These are phyloP conservation scores for Deilephila porcellus DNA, from an alignment of 2,888 invertebrate genomes.

Conservation along the genomic window DNA sequence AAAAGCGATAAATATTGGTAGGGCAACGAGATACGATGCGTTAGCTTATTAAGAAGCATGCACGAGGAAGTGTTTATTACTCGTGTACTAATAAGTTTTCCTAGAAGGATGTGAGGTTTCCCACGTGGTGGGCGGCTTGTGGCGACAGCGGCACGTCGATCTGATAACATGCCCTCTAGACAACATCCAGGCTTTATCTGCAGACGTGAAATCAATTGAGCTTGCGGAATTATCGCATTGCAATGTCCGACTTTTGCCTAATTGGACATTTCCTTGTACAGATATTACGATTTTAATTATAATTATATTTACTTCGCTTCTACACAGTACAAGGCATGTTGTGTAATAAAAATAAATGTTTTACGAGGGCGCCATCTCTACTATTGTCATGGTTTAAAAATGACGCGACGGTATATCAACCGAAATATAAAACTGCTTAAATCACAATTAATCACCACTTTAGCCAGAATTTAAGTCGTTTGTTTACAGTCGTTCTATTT, in stretches of 20 bases:
- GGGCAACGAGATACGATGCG: neutral
- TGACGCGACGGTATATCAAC: slow-evolving; percentile 73
- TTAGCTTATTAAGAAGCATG: neutral
- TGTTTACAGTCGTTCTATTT: slow-evolving; percentile 40
- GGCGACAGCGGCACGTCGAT: slow-evolving; percentile 74
- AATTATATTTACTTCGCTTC: slow-evolving; percentile 6
- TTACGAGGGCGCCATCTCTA: slow-evolving; percentile 3
- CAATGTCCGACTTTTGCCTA: slow-evolving; percentile 71
- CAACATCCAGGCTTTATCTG: slow-evolving; percentile 78
- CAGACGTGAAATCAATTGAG: slow-evolving; percentile 77
- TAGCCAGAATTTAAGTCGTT: slow-evolving; percentile 56
- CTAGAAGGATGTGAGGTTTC: slow-evolving; percentile 51
- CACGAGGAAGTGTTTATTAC: slow-evolving; percentile 23
- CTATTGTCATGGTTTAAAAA: slow-evolving; percentile 67
- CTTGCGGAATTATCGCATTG: slow-evolving; percentile 78
- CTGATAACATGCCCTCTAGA: slow-evolving; percentile 74
- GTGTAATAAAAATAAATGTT: slow-evolving; percentile 18
- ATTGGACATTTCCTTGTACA: slow-evolving; percentile 73
- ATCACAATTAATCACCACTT: slow-evolving; percentile 82
- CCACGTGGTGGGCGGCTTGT: slow-evolving; percentile 71
- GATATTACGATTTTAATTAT: slow-evolving; percentile 26
- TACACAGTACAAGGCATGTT: neutral
- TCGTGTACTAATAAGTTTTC: slow-evolving; percentile 42
- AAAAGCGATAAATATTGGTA: slow-evolving; percentile 22
- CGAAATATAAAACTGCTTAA: slow-evolving; percentile 79